Percentiles rank a stretch among this genome's conserved stretches.
Conservation (phyloP, 2,888 invertebrate species). For the Cactoblastis cactorum region DNA sequence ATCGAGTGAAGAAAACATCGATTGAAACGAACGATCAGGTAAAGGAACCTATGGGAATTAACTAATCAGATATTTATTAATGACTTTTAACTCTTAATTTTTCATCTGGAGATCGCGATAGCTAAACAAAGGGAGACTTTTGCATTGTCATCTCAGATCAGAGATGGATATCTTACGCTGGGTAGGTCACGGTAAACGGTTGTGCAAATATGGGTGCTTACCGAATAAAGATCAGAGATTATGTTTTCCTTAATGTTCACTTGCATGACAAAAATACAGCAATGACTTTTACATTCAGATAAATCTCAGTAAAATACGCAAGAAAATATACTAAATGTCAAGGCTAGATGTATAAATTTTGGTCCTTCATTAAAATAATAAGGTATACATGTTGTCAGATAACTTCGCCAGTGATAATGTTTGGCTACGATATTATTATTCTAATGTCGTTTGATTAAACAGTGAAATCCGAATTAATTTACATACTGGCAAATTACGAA, state of each 20-base stretch:
- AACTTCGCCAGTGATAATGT: too few relatives aligned
- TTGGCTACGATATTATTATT: too few relatives aligned
- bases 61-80: conserved; percentile 14
- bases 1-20: conserved; percentile 29
- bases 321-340: neutral
- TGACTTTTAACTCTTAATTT: neutral
- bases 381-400: neutral
- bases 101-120: conserved; percentile 12
- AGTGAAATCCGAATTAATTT: too few relatives aligned
- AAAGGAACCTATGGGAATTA: conserved; percentile 12
- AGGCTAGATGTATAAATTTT: too few relatives aligned
- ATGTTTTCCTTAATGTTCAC: conserved; percentile 11
- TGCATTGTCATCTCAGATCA: conserved; percentile 41
- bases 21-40: conserved; percentile 26
- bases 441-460: too few relatives aligned
- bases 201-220: conserved; percentile 37
- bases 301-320: neutral
- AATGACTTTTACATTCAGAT: neutral
- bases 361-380: neutral
- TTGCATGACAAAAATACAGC: conserved; percentile 6
- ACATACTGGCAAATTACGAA: too few relatives aligned
- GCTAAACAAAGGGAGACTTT: conserved; percentile 38
- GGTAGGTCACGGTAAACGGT: conserved; percentile 47
- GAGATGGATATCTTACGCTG: conserved; percentile 46
- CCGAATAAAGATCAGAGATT: conserved; percentile 35